Conservation (phyloP, 2,888 invertebrate genomes). For the Epicampocera succincta region DNA sequence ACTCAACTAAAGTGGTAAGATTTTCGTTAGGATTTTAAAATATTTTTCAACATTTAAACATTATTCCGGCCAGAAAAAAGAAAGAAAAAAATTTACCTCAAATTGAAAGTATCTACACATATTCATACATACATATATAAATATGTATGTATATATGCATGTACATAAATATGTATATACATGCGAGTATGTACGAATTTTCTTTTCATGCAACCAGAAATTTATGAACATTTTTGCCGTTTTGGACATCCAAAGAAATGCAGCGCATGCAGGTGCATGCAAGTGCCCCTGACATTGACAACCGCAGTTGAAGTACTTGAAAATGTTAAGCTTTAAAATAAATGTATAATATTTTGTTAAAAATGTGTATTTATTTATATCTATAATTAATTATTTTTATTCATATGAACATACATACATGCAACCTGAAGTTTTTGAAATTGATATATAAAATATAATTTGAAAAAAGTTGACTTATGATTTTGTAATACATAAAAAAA, state of each 20-base stretch:
- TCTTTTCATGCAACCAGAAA: constrained; percentile 30
- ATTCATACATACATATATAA: too few species aligned
- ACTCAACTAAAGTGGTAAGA: constrained; percentile 21
- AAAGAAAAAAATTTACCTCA: not conserved
- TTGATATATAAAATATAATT: too few species aligned
- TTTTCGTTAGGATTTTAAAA: constrained; percentile 22
- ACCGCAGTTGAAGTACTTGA: constrained; percentile 2
- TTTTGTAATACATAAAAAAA: too few species aligned
- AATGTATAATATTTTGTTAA: too few species aligned
- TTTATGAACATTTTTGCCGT: constrained; percentile 13
- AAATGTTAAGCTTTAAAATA: not conserved
- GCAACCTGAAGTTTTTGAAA: too few species aligned
- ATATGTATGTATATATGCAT: not conserved
- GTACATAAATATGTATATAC: too few species aligned
- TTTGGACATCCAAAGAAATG: constrained; percentile 47
- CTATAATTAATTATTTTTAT: too few species aligned
- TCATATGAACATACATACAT: too few species aligned
- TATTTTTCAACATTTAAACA: constrained; percentile 1
- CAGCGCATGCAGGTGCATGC: not conserved
- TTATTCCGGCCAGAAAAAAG: too few species aligned
- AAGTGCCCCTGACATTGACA: constrained; percentile 43
- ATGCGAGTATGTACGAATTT: constrained; percentile 3
- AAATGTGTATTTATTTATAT: too few species aligned
- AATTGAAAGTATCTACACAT: too few species aligned
- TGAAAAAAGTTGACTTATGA: too few species aligned